Percentiles rank a stretch among this genome's conserved stretches.
Evolutionary conservation across 1,140 invertebrate genomes (phyloP).

Genomic region (Drosophila varians): DNA sequence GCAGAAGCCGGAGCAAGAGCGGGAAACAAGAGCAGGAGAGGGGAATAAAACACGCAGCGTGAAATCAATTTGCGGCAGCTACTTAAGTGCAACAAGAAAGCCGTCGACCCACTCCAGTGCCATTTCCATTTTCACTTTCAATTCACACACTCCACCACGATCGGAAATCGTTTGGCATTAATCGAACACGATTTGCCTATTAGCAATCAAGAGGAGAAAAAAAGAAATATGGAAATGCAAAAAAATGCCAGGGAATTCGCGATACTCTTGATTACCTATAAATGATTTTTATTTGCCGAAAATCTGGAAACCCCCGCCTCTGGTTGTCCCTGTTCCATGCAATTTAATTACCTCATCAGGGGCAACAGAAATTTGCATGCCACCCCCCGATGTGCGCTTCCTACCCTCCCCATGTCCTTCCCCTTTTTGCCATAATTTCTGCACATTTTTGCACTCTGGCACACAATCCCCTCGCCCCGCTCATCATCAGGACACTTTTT

Average conservation of each 20-base stretch:
- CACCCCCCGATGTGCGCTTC: conserved; percentile 46
- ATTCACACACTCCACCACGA: conserved; percentile 26
- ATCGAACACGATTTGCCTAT: conserved; percentile 77
- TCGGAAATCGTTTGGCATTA: conserved; percentile 52
- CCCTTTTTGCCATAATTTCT: conserved; percentile 21
- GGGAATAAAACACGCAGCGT: conserved; percentile 46
- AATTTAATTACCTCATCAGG: conserved; percentile 69
- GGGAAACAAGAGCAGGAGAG: conserved; percentile 20
- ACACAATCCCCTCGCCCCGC: conserved; percentile 26
- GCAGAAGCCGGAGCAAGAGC: too few species aligned
- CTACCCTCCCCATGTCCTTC: conserved; percentile 1
- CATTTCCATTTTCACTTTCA: conserved; percentile 23
- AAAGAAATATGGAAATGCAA: conserved; percentile 8
- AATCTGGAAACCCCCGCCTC: neutral
- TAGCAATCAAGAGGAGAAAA: conserved; percentile 28
- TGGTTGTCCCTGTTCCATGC: conserved; percentile 6
- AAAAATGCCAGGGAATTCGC: neutral
- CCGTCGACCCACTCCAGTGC: conserved; percentile 41
- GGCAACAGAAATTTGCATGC: conserved; percentile 66
- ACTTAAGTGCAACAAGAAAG: conserved; percentile 75
- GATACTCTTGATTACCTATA: neutral
- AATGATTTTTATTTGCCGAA: too few species aligned
- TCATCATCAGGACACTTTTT: neutral
- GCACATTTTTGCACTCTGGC: conserved; percentile 45
- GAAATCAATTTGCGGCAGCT: conserved; percentile 81